Evolutionary conservation across 2,888 invertebrate genomes (phyloP), one percentile per base, ranked within the genome.

Genomic region (Trissoscelio sp.): DNA sequence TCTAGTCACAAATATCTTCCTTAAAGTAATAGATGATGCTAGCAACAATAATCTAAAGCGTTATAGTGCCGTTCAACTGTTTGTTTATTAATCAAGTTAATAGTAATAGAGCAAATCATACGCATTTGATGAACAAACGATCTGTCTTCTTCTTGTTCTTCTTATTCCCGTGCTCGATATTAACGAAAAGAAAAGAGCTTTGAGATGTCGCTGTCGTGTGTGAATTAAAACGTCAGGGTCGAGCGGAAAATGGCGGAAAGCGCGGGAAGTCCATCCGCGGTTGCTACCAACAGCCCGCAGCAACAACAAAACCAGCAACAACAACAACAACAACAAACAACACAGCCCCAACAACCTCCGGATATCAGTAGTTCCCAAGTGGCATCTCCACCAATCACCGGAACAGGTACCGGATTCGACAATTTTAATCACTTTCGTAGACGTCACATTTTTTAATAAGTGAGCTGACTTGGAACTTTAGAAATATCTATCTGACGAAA

Each of bases 291-390:
- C 79, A 90, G 89, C 81, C 90, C 90, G 74, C 91, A 89, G 83
- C 89, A 89, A 60, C 89, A 89, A 78, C 87, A 86, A 57, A 85
- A 79, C 37, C 87, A 85, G 64, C 87, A 82, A 39, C 86, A 85
- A 37, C 87, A 85, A 67, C 87, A 82, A 39, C 86, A 85, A 69
- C 88, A 86, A 28, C 87, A 85, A 55, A 87, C 86, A 64, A 48
- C 82, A 20, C 82, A 79, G 51, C 67, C 83, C 34, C 78, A 78
- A 82, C 91, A 90, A 75, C 90, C 91, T 34, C 88, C 91, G 83
- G 91, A 91, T 82, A 91, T 91, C 67, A 91, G 89, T 87, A 91
- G 91, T 81, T 91, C 91, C 1, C 91, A 91, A 83, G 86, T 91
- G 58, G 87, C 90, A 4, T 89, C 91, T 28, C 90, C 91, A 46